phyloP scores from a whole-genome alignment of 2,797 vertebrate genomes.

The Phrynocephalus guinanensis region DNA sequence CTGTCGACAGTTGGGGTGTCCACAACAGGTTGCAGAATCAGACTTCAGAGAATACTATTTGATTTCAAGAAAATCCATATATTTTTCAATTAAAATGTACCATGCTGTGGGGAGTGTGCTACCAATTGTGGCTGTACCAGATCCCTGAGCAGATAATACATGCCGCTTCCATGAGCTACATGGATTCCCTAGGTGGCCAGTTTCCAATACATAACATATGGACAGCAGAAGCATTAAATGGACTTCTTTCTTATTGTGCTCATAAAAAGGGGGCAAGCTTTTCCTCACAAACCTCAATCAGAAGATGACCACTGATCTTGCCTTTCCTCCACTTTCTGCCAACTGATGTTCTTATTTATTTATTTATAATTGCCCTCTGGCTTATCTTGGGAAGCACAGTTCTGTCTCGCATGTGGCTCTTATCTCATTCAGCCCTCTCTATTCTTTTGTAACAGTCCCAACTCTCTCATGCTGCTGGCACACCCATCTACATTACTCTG shows the following conservation, averaged over 20 bases:
- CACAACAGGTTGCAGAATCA: background rate
- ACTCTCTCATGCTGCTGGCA: background rate
- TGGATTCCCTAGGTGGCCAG: too few relatives aligned
- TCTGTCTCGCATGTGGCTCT: background rate
- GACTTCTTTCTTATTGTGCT: background rate
- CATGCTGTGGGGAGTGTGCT: background rate
- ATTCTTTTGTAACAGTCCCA: background rate
- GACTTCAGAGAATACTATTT: background rate
- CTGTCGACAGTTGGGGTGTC: background rate
- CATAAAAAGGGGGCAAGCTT: background rate
- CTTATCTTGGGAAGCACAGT: background rate
- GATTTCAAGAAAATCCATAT: background rate
- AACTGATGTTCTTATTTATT: background rate
- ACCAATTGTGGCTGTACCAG: background rate
- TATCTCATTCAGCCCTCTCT: background rate
- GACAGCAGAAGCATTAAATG: background rate
- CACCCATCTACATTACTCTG: background rate
- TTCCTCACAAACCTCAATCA: background rate
- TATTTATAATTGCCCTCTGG: background rate
- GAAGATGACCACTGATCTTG: background rate
- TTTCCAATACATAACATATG: background rate
- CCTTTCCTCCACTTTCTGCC: background rate
- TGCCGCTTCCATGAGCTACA: background rate
- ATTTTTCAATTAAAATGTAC: background rate
- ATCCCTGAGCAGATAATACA: background rate